phyloP scores from a whole-genome alignment of 2,113 vertebrate genomes.

The Coreoperca whiteheadi region DNA sequence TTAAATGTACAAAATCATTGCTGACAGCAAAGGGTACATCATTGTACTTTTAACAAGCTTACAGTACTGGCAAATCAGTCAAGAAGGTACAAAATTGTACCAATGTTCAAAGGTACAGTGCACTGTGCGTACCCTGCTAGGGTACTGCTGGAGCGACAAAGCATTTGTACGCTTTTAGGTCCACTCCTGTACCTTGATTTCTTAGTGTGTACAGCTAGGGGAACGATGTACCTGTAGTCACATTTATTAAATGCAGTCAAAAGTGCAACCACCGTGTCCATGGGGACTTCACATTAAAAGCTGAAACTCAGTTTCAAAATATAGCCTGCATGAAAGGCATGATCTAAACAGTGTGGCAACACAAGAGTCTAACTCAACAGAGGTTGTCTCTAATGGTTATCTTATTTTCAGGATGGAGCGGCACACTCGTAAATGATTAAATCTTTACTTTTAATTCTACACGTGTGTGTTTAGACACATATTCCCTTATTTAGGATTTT shows the following conservation, averaged over 20 bases:
- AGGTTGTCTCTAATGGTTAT: not conserved
- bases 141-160: too few species aligned
- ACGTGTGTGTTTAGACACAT: not conserved
- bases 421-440: not conserved
- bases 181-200: too few species aligned
- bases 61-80: too few species aligned
- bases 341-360: slow-evolving; percentile 9
- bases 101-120: too few species aligned
- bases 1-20: too few species aligned
- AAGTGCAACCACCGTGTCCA: not conserved
- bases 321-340: not conserved
- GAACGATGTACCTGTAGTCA: slow-evolving; percentile 1
- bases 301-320: slow-evolving; percentile 7
- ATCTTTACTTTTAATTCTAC: not conserved
- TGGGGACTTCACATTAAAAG: slow-evolving; percentile 7
- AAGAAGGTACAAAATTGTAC: too few species aligned
- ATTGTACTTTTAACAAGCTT: too few species aligned
- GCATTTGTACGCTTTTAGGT: too few species aligned
- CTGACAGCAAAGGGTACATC: too few species aligned
- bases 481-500: not conserved
- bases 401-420: not conserved
- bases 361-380: not conserved
- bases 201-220: not conserved
- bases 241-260: slow-evolving; percentile 10
- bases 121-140: too few species aligned